Evolutionary conservation across 2,113 vertebrate genomes (phyloP).

Genomic region (Gadus chalcogrammus): DNA sequence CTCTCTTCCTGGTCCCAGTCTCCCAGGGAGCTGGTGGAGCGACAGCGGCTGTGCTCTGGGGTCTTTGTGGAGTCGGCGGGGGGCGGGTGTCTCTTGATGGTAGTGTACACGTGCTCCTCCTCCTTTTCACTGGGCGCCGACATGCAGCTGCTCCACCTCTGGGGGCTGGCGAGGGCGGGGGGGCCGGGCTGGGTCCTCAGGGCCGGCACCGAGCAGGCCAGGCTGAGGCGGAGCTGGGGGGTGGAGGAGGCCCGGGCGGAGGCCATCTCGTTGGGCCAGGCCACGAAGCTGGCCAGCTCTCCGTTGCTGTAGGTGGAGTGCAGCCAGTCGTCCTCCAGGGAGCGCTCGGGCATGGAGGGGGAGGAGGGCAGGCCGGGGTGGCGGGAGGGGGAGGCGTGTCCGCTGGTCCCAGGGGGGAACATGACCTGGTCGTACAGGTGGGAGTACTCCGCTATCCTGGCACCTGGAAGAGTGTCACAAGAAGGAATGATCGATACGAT

Average conservation of each 20-base stretch:
- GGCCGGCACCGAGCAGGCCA: conserved; percentile 81
- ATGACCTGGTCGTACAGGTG: conserved; percentile 95
- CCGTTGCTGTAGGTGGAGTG: conserved; percentile 90
- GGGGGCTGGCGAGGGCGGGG: conserved; percentile 59
- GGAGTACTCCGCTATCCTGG: conserved; percentile 96
- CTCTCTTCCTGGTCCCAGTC: conserved; percentile 68
- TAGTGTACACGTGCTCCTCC: conserved; percentile 82
- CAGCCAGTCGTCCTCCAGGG: conserved; percentile 83
- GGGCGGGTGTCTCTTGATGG: conserved; percentile 72
- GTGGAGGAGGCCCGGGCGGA: conserved; percentile 43
- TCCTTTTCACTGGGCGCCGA: conserved; percentile 77
- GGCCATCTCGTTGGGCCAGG: conserved; percentile 63
- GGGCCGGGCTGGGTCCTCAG: conserved; percentile 70
- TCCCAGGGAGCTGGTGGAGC: conserved; percentile 76
- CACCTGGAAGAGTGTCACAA: conserved; percentile 74
- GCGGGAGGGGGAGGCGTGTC: conserved; percentile 63
- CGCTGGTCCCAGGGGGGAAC: conserved; percentile 66
- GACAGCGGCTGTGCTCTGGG: conserved; percentile 72
- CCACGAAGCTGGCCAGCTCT: conserved; percentile 82
- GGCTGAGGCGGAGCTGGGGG: conserved; percentile 62
- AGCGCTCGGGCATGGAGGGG: conserved; percentile 64
- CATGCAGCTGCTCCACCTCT: conserved; percentile 84
- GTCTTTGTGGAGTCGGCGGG: conserved; percentile 57
- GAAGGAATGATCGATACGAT: background rate
- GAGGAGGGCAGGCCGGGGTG: conserved; percentile 58